A percentile compares a stretch with the other conserved stretches of the same genome.
Conservation (phyloP, 2,888 invertebrate species). For the Leptopterna dolabrata region DNA sequence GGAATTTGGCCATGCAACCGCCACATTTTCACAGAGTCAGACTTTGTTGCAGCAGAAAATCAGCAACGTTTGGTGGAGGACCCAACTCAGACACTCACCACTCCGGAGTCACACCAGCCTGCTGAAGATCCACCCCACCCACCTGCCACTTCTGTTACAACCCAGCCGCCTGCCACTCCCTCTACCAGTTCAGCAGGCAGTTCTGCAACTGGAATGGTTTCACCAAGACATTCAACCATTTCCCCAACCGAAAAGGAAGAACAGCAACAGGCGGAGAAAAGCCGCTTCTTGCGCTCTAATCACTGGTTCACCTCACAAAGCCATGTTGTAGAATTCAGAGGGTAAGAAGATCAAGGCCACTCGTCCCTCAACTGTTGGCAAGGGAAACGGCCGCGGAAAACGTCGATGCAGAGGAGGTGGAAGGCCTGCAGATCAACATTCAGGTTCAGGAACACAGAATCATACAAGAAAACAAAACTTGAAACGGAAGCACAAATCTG, state of each 20-base stretch:
- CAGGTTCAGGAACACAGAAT: neutral
- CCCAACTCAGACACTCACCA: neutral
- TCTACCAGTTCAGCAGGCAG: neutral
- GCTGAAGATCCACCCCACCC: neutral
- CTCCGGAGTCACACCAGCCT: neutral
- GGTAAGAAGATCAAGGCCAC: neutral
- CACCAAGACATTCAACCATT: neutral
- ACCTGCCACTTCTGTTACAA: neutral
- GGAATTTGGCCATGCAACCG: slow-evolving; percentile 30
- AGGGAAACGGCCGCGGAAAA: neutral
- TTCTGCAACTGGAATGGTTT: neutral
- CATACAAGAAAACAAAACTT: neutral
- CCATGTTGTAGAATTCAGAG: neutral
- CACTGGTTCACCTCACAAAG: neutral
- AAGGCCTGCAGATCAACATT: neutral
- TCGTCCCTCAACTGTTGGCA: neutral
- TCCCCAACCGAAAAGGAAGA: neutral
- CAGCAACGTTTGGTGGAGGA: neutral
- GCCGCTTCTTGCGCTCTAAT: neutral
- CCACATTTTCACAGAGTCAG: slow-evolving; percentile 10
- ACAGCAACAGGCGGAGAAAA: neutral
- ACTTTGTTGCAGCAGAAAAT: slow-evolving; percentile 16
- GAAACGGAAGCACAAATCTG: neutral
- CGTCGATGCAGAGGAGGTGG: neutral
- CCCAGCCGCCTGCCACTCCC: neutral